Evolutionary conservation across 2,888 invertebrate genomes (phyloP).

Genomic region (Trachelus troglodyta): DNA sequence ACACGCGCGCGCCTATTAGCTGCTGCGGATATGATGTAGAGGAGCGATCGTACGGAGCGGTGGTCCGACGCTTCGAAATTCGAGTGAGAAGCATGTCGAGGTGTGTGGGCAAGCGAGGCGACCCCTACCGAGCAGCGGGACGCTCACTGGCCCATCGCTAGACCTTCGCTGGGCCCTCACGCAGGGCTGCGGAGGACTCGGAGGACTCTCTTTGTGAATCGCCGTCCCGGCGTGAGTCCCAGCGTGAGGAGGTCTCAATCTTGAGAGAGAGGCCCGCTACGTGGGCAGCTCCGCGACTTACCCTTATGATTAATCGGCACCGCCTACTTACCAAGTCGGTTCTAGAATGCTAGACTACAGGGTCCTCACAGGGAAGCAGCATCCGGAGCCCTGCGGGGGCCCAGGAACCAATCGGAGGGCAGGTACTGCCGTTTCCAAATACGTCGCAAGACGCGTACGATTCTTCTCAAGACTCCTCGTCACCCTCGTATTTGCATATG

Average conservation of each 20-base stretch:
- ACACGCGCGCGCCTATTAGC: neutral
- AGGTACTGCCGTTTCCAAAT: too few species aligned
- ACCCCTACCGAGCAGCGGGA: slow-evolving; percentile 39
- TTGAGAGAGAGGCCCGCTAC: slow-evolving; percentile 32
- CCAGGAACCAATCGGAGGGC: too few species aligned
- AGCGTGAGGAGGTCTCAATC: slow-evolving; percentile 59
- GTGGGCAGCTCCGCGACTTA: slow-evolving; percentile 42
- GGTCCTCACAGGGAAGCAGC: slow-evolving; percentile 26
- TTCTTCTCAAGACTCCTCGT: too few species aligned
- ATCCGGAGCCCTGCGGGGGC: too few species aligned
- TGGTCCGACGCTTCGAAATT: neutral
- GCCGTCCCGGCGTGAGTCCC: slow-evolving; percentile 48
- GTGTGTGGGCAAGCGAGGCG: slow-evolving; percentile 48
- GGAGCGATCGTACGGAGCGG: neutral
- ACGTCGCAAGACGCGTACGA: too few species aligned
- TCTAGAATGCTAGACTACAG: slow-evolving; percentile 43
- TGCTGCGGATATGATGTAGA: neutral
- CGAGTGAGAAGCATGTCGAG: slow-evolving; percentile 31
- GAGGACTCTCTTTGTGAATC: slow-evolving; percentile 5
- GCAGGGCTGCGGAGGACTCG: too few species aligned
- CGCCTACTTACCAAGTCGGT: slow-evolving; percentile 58
- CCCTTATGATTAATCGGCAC: slow-evolving; percentile 57
- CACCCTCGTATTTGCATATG: too few species aligned
- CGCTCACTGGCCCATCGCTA: slow-evolving; percentile 11
- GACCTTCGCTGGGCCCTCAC: too few species aligned